Conservation (phyloP, 2,797 vertebrate species). For the Channallabes apus region DNA sequence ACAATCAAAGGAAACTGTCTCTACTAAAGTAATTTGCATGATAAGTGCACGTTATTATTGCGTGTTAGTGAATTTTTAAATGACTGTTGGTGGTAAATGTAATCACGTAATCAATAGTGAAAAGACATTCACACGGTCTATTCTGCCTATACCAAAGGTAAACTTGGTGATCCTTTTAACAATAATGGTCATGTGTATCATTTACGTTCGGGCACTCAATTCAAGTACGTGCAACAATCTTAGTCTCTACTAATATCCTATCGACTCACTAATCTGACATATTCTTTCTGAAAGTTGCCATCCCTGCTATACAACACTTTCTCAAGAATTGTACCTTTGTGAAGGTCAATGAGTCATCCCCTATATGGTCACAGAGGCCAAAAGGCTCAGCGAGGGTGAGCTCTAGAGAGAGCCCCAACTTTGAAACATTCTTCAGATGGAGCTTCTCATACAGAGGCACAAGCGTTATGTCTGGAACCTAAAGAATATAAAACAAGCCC, state of each 20-base stretch:
- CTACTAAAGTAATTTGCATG: not conserved
- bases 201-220: not conserved
- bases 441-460: conserved; percentile 73
- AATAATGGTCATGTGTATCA: not conserved
- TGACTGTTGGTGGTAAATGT: not conserved
- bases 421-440: conserved; percentile 78
- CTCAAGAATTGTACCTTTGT: conserved; percentile 64
- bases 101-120: not conserved
- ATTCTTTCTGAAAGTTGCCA: not conserved
- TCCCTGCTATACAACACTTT: not conserved
- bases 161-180: not conserved
- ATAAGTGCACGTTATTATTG: not conserved
- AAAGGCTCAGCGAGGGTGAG: conserved; percentile 77
- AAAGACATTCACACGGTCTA: not conserved
- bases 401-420: conserved; percentile 72
- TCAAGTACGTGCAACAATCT: not conserved
- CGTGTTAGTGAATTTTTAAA: not conserved
- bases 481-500: conserved; percentile 25
- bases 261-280: not conserved
- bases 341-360: conserved; percentile 48
- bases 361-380: conserved; percentile 64
- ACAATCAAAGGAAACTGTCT: not conserved
- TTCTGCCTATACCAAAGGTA: not conserved
- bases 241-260: not conserved
- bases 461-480: conserved; percentile 71